Conservation (phyloP, 2,888 invertebrate species). For the Fragum whitleyi region DNA sequence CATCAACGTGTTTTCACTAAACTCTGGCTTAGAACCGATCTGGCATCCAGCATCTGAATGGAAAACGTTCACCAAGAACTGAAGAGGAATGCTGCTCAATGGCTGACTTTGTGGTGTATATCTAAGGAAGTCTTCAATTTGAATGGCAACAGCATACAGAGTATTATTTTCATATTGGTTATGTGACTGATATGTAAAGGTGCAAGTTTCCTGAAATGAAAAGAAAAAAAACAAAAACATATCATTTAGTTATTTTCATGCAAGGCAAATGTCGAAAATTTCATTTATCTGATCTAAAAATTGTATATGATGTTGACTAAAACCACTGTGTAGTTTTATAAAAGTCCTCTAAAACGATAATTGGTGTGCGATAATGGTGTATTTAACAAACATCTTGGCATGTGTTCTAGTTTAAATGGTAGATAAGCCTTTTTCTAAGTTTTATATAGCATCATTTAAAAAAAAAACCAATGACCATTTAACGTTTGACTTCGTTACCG, state of each 20-base stretch:
- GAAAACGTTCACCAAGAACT: slow-evolving; percentile 23
- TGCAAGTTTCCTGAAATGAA: slow-evolving; percentile 21
- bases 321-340: too few relatives aligned
- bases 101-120: slow-evolving; percentile 16
- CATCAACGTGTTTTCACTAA: background rate
- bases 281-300: too few relatives aligned
- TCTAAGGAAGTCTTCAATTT: slow-evolving; percentile 17
- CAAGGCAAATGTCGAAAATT: too few relatives aligned
- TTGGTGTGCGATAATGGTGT: too few relatives aligned
- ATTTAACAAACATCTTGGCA: too few relatives aligned
- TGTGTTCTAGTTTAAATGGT: too few relatives aligned
- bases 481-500: too few relatives aligned
- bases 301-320: too few relatives aligned
- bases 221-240: background rate
- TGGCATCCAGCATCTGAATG: slow-evolving; percentile 5
- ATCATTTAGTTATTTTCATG: background rate
- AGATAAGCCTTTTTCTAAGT: too few relatives aligned
- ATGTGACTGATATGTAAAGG: slow-evolving; percentile 15
- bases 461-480: too few relatives aligned
- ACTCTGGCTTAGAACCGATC: slow-evolving; percentile 6
- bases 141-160: slow-evolving; percentile 19
- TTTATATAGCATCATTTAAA: too few relatives aligned
- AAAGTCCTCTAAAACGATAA: too few relatives aligned
- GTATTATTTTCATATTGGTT: background rate
- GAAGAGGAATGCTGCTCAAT: slow-evolving; percentile 22